Conservation (phyloP, 2,888 invertebrate genomes). For the Erynnis tages region DNA sequence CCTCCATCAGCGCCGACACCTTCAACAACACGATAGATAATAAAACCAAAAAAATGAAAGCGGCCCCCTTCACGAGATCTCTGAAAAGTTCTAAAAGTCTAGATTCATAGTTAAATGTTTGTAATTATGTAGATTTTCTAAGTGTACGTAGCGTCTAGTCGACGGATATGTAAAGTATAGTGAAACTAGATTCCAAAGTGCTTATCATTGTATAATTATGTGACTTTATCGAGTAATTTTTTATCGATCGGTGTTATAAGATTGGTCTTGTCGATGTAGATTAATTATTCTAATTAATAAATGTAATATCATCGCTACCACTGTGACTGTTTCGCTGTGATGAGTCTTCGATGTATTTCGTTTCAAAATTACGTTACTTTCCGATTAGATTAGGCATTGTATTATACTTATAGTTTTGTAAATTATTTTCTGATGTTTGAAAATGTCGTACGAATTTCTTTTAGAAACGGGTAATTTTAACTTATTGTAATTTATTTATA, state of each 20-base stretch:
- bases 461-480: conserved; percentile 38
- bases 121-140: conserved; percentile 81
- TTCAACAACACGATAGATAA: conserved; percentile 47
- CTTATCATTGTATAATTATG: conserved; percentile 63
- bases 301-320: conserved; percentile 38
- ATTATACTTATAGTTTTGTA: conserved; percentile 26
- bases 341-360: conserved; percentile 25
- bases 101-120: conserved; percentile 71
- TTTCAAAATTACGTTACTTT: conserved; percentile 20
- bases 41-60: conserved; percentile 65
- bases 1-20: conserved; percentile 48
- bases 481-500: conserved; percentile 36
- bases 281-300: conserved; percentile 36
- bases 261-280: conserved; percentile 48
- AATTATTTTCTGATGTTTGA: conserved; percentile 15
- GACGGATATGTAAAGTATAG: conserved; percentile 55
- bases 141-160: conserved; percentile 70
- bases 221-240: conserved; percentile 51
- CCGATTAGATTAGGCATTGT: conserved; percentile 20
- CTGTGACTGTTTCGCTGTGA: conserved; percentile 31
- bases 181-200: conserved; percentile 72
- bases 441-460: conserved; percentile 32
- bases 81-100: conserved; percentile 76
- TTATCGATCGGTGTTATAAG: conserved; percentile 58
- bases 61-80: conserved; percentile 55